Percentiles rank a stretch among this genome's conserved stretches.
These are phyloP conservation scores for Apodemia mormo DNA, from an alignment of 2,888 invertebrate genomes.

Conservation along the genomic window DNA sequence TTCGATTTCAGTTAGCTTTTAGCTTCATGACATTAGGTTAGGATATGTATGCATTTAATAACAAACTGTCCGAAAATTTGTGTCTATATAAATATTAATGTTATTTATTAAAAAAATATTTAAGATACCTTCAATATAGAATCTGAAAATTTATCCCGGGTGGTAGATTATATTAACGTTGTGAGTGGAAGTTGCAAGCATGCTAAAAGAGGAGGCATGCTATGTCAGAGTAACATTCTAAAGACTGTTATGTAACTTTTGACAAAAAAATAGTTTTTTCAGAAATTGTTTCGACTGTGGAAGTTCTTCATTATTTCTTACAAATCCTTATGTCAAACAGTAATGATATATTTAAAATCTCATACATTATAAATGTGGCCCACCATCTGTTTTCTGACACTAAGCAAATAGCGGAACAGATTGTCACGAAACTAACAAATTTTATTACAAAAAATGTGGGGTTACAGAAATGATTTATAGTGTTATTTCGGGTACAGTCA, in stretches of 20 bases:
- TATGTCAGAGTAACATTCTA: no score
- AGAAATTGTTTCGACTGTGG: background rate
- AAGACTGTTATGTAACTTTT: background rate
- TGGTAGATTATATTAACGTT: no score
- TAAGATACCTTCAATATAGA: no score
- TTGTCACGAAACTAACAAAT: slow-evolving; percentile 78
- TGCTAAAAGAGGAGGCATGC: no score
- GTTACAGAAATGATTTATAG: slow-evolving; percentile 73
- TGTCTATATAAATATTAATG: no score
- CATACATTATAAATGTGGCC: slow-evolving; percentile 63
- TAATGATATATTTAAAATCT: slow-evolving; percentile 54
- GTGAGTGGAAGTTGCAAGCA: no score
- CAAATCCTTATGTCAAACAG: slow-evolving; percentile 44
- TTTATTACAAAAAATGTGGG: slow-evolving; percentile 61
- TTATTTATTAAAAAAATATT: no score
- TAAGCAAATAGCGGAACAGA: slow-evolving; percentile 81
- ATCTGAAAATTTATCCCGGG: no score
- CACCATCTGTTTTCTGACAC: slow-evolving; percentile 72
- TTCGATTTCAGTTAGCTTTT: no score
- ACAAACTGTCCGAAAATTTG: no score
- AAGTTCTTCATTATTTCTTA: slow-evolving; percentile 4
- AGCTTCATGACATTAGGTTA: no score
- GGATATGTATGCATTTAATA: no score
- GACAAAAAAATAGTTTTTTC: background rate
- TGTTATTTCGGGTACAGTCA: slow-evolving; percentile 74